Conservation (phyloP, 2,797 vertebrate species). For the Phataginus tetradactyla region DNA sequence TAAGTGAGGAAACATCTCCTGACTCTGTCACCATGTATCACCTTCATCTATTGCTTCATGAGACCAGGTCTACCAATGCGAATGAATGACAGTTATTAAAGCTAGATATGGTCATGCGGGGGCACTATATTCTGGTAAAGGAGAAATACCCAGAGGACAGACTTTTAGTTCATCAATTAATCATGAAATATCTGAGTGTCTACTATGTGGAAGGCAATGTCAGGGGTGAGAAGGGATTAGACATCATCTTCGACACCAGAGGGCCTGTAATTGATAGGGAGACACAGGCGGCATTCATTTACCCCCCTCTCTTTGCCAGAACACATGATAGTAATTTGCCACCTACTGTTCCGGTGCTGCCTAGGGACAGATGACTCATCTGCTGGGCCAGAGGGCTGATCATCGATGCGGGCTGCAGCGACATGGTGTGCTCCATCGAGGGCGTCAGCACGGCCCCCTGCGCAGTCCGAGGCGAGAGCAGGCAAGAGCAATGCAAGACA, state of each 20-base stretch:
- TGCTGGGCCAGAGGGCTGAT: slow-evolving; percentile 96
- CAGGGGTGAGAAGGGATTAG: neutral
- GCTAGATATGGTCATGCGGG: neutral
- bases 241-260: neutral
- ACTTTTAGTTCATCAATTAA: neutral
- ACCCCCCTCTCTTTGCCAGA: slow-evolving; percentile 47
- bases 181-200: slow-evolving; percentile 33
- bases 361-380: slow-evolving; percentile 97
- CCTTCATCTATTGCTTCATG: neutral
- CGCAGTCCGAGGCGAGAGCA: slow-evolving; percentile 64
- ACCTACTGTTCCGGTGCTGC: slow-evolving; percentile 95
- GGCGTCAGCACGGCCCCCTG: slow-evolving; percentile 98
- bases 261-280: neutral
- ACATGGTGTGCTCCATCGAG: slow-evolving; percentile 98
- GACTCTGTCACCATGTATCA: neutral
- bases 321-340: slow-evolving; percentile 73
- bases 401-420: slow-evolving; percentile 97
- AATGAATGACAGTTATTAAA: neutral
- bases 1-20: neutral
- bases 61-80: neutral
- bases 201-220: slow-evolving; percentile 1
- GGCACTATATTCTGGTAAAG: neutral
- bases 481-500: slow-evolving; percentile 39
- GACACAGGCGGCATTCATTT: neutral
- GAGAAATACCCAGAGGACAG: neutral